A percentile compares a stretch with the other conserved stretches of the same genome.
Conservation (phyloP, 2,888 invertebrate species). For the Petrolisthes manimaculis region DNA sequence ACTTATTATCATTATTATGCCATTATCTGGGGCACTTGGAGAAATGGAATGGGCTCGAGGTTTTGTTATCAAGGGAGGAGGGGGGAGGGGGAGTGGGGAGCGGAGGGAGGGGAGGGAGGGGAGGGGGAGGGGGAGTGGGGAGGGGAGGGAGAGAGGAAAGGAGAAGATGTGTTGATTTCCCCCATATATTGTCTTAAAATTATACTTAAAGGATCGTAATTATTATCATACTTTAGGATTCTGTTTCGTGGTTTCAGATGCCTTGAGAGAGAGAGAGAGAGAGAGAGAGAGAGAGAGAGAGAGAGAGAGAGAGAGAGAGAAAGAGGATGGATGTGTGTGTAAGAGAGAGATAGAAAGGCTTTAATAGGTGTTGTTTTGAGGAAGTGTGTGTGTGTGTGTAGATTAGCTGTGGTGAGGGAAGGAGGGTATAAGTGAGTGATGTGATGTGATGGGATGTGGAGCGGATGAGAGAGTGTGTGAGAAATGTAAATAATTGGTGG, state of each 20-base stretch:
- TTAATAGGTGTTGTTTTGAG: not conserved
- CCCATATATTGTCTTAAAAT: not conserved
- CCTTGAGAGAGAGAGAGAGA: not conserved
- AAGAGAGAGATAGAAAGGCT: not conserved
- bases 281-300: slow-evolving; percentile 3
- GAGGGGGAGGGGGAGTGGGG: slow-evolving; percentile 28
- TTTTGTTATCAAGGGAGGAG: not conserved
- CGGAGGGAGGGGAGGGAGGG: slow-evolving; percentile 13
- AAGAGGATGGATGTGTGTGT: not conserved
- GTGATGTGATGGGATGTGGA: too few species aligned
- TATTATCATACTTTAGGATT: too few species aligned
- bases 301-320: slow-evolving; percentile 9
- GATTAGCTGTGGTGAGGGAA: too few species aligned
- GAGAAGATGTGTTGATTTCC: slow-evolving; percentile 12
- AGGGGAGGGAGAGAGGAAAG: slow-evolving; percentile 31
- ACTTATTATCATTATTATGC: not conserved
- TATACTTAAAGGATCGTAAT: not conserved
- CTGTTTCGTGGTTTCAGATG: too few species aligned
- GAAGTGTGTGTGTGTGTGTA: not conserved
- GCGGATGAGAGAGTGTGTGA: not conserved
- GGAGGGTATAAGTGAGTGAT: too few species aligned
- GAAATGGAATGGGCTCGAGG: not conserved
- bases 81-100: not conserved
- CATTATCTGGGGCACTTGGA: not conserved
- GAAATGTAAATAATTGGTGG: not conserved